Conservation (phyloP, 2,888 invertebrate species). For the Malthinus flaveolus region DNA sequence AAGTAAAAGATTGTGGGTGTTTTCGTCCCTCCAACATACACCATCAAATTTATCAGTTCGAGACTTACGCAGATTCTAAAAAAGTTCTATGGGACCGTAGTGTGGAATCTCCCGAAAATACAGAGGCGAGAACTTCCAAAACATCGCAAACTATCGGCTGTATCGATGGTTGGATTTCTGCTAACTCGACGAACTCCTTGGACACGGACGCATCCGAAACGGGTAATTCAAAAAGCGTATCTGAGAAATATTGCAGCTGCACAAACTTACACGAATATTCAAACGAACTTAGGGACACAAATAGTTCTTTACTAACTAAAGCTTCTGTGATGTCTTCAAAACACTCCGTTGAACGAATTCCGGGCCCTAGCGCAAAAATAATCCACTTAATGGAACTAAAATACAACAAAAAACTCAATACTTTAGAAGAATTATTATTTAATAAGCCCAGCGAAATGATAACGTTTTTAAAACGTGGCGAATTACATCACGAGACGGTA, state of each 20-base stretch:
- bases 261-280: background rate
- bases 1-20: too few species aligned
- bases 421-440: slow-evolving; percentile 9
- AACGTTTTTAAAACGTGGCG: slow-evolving; percentile 8
- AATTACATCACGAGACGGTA: background rate
- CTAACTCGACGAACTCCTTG: background rate
- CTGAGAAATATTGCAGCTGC: background rate
- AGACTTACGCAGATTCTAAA: too few species aligned
- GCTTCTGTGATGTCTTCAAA: too few species aligned
- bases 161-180: too few species aligned
- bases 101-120: too few species aligned
- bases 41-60: too few species aligned
- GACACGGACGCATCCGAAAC: too few species aligned
- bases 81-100: too few species aligned
- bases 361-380: slow-evolving; percentile 2
- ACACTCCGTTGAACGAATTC: background rate
- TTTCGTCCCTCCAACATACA: too few species aligned
- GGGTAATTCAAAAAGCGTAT: too few species aligned
- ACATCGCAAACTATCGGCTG: too few species aligned
- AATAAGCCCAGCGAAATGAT: slow-evolving; percentile 5
- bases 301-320: background rate
- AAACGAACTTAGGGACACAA: background rate
- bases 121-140: too few species aligned
- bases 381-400: background rate
- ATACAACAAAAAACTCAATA: slow-evolving; percentile 8